Base-by-base conservation (phyloP, 2,797 vertebrate species). In the Pangasius djambal region DNA sequence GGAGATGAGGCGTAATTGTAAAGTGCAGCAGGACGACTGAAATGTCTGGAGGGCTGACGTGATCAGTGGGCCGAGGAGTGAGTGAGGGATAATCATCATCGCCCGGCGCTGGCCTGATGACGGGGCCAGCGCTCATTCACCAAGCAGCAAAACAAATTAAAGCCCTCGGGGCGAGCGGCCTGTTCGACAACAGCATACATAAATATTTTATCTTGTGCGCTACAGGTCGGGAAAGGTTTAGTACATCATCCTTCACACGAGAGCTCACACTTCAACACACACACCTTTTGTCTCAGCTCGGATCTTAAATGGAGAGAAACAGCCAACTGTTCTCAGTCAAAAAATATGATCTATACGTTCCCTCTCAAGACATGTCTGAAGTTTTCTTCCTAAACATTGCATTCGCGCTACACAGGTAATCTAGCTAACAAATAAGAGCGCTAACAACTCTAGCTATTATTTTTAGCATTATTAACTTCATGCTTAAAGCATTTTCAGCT, bases 161-260 rank as follows among this genome's bases (percentile, higher is more conserved):
- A 93, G 91, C 90, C 91, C 94, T 94, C 59, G 93, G 95, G 92
- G 93, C 84, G 70, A 69, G 92, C 69, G 90, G 93, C 90, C 94
- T 63, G 92, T 94, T 95, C 95, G 94, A 96, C 96, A 96, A 96
- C 94, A 94, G 95, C 96, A 96, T 96, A 96, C 96, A 96, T 97
- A 96, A 97, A 97, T 96, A 96, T 97, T 97, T 97, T 94, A 97
- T 96, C 95, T 95, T 93, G 84, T 92, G 92, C 86, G 90, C 96
- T 95, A 89, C 95, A 96, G 96, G 96, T 96, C 96, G 95, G 94
- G 94, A 95, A 95, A 96, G 95, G 96, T 96, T 97, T 96, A 95
- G 95, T 94, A 95, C 94, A 96, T 95, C 94, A 96, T 95, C 95
- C 96, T 96, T 96, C 96, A 95, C 94, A 96, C 91, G 94, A 96